Percentiles rank a stretch among this genome's conserved stretches.
Conservation (phyloP, 2,113 vertebrate genomes). For the Choloepus hoffmanni region DNA sequence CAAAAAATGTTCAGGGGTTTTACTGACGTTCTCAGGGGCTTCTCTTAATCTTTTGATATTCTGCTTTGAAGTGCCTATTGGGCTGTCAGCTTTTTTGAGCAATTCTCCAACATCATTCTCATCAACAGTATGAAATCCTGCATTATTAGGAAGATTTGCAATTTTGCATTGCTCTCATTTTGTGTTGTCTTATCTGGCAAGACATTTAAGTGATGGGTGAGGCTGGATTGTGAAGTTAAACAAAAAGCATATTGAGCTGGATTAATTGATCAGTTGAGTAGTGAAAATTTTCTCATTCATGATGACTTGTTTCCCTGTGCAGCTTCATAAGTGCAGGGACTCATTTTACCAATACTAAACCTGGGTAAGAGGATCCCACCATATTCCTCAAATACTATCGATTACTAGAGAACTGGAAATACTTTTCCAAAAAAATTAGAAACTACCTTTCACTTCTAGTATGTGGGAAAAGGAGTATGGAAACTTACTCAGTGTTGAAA, state of each 20-base stretch:
- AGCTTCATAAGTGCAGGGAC: background rate
- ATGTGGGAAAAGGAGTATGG: background rate
- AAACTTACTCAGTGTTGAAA: background rate
- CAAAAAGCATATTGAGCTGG: background rate
- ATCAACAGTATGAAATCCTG: background rate
- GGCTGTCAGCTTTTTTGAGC: background rate
- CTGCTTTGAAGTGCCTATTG: background rate
- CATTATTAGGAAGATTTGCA: background rate
- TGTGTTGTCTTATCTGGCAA: constrained; percentile 15
- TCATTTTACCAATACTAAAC: background rate
- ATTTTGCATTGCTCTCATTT: background rate
- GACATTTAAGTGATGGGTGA: background rate
- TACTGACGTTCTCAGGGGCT: background rate
- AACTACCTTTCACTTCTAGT: background rate
- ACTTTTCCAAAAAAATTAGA: background rate
- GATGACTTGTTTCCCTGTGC: background rate
- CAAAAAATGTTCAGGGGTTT: constrained; percentile 18
- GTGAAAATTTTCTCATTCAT: background rate
- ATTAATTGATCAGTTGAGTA: background rate
- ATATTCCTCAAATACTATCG: background rate
- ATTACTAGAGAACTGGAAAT: background rate
- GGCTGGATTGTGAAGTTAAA: background rate
- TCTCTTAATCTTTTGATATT: background rate
- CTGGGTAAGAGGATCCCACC: background rate
- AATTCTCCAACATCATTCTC: background rate